Base-by-base conservation (phyloP, 2,888 invertebrate species). In the Drosophila lutescens region DNA sequence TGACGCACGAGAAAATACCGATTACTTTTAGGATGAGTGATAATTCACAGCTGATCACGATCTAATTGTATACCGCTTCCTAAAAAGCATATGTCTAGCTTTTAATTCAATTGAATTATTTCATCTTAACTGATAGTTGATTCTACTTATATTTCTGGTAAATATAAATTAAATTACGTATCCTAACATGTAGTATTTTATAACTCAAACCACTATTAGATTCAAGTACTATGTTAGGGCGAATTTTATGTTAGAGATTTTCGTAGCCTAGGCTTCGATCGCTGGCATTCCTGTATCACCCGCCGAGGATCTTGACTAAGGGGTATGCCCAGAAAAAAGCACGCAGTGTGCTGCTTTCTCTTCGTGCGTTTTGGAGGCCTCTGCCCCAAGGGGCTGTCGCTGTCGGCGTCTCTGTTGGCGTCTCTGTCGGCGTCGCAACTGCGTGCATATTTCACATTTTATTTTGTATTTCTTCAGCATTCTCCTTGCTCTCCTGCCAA, bases 401-500 rank as follows among this genome's bases (percentile, higher is more conserved):
- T 6, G 43, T 20, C 43, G 43, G 43, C 43, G 32, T 50, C 68
- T 57, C 47, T 26, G 53, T 36, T 32, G 47, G 44, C 36, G 65
- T 41, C 60, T 51, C 20, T 36, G 68, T 44, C 47, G 58, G 44
- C 53, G 63, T 46, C 55, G 57, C 55, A 61, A 71, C 69, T 78
- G 77, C 57, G 68, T 73, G 70, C 75, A 76, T 78, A 73, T 78
- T 71, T 54, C 32, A 40, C 41, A 65, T 62, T 68, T 67, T 73
- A 70, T 43, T 70, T 62, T 68, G 62, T 75, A 68, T 59, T 71
- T 71, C 69, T 65, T 65, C 51, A 41, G 56, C 71, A 54, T 77
- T 86, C 76, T 85, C 88, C 88, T 85, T 83, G 74, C 87, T 85
- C 87, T 85, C 84, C 87, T 84, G 84, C 71, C 77, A 71, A 58